Conservation (phyloP, 2,113 vertebrate genomes). For the Esox niger region DNA sequence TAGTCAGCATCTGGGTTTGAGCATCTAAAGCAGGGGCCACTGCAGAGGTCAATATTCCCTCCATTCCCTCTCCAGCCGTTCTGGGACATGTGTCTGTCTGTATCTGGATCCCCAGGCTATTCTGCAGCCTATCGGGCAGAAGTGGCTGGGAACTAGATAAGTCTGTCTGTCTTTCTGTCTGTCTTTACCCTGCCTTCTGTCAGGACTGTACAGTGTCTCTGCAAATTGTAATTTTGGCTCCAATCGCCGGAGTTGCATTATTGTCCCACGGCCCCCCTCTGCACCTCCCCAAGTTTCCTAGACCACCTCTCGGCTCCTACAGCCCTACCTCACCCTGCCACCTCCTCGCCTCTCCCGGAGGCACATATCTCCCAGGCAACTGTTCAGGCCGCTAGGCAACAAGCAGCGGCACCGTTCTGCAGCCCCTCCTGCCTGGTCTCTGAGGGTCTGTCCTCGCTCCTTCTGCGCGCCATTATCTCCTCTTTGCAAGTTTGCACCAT, state of each 20-base stretch:
- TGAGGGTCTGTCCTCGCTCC: conserved; percentile 24
- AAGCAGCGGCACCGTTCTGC: conserved; percentile 18
- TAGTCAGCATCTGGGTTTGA: neutral
- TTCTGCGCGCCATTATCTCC: conserved; percentile 13
- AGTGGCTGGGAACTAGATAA: too few relatives aligned
- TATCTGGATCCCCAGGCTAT: neutral
- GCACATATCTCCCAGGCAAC: conserved; percentile 55
- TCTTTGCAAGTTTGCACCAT: conserved; percentile 10
- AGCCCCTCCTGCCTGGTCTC: conserved; percentile 12
- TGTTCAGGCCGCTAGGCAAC: conserved; percentile 42
- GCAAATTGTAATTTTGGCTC: conserved; percentile 38
- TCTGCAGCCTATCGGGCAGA: too few relatives aligned
- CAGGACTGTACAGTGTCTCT: conserved; percentile 14
- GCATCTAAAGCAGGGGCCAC: neutral
- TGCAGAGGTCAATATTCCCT: neutral
- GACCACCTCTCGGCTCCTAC: too few relatives aligned
- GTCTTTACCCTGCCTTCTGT: conserved; percentile 30
- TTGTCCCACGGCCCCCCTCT: too few relatives aligned
- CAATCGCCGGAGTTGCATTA: conserved; percentile 43
- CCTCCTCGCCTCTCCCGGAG: conserved; percentile 20
- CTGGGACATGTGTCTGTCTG: neutral
- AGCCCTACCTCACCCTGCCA: neutral
- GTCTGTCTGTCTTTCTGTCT: neutral
- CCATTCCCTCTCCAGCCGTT: neutral
- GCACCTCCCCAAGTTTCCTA: too few relatives aligned